Evolutionary conservation across 2,888 invertebrate species (phyloP).

Genomic region (Aproaerema taeniolella): DNA sequence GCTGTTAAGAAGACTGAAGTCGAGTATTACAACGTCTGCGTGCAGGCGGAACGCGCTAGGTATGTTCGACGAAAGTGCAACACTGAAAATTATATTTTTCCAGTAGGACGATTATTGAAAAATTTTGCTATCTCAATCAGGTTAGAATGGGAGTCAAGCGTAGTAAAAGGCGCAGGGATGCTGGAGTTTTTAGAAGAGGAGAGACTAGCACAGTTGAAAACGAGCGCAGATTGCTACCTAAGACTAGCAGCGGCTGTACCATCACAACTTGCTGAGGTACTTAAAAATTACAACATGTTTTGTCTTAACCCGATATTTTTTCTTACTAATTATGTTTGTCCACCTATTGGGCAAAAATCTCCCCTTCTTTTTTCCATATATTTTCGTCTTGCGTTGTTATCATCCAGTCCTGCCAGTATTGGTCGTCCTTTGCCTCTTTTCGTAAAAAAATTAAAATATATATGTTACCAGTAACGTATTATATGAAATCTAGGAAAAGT

Average conservation of each 20-base stretch:
- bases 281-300: neutral
- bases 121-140: no score
- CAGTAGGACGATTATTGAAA: no score
- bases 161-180: constrained; percentile 90
- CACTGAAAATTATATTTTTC: no score
- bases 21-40: constrained; percentile 94
- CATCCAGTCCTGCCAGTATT: no score
- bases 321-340: neutral
- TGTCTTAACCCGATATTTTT: neutral
- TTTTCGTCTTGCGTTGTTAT: no score
- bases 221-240: constrained; percentile 80
- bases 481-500: no score
- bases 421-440: no score
- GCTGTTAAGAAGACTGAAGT: constrained; percentile 94
- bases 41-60: constrained; percentile 93
- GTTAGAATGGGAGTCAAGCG: constrained; percentile 94
- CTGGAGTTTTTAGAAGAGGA: constrained; percentile 95
- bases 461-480: no score
- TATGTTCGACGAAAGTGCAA: constrained; percentile 44
- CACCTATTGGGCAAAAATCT: no score
- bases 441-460: no score
- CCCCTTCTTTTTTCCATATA: no score
- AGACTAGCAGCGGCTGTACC: constrained; percentile 83
- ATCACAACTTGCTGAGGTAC: constrained; percentile 85
- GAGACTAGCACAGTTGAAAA: constrained; percentile 88